A percentile compares a stretch with the other conserved stretches of the same genome.
These are phyloP conservation scores for Conops quadrifasciatus DNA, from an alignment of 2,888 invertebrate genomes.

Conservation along the genomic window DNA sequence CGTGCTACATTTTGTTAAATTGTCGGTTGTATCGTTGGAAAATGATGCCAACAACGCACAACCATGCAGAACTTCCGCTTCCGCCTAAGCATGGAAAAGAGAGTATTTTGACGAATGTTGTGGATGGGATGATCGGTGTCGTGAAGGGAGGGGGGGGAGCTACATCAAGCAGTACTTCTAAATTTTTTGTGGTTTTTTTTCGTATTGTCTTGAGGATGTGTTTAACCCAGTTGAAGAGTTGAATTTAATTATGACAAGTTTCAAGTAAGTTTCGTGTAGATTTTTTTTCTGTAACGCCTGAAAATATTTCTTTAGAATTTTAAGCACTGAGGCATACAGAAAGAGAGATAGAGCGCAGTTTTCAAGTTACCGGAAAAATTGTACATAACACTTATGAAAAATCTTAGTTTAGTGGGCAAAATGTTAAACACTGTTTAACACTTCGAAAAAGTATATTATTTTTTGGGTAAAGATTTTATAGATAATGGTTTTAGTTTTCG, in stretches of 20 bases:
- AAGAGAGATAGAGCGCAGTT: background rate
- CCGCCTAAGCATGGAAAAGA: background rate
- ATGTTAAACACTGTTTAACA: no score
- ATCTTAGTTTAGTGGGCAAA: no score
- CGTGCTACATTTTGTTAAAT: conserved; percentile 14
- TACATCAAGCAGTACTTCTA: no score
- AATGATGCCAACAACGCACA: background rate
- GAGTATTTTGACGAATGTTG: no score
- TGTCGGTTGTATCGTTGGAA: background rate
- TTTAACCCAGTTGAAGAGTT: conserved; percentile 7
- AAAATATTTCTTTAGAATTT: background rate
- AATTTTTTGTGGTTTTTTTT: background rate
- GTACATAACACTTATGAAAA: background rate
- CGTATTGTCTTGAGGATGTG: background rate
- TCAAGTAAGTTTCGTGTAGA: background rate
- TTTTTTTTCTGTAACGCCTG: background rate
- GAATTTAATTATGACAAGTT: conserved; percentile 4
- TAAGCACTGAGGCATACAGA: background rate
- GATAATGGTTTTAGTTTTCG: no score
- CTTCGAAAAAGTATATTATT: no score
- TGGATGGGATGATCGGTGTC: no score
- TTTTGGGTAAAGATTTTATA: no score
- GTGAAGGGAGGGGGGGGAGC: no score
- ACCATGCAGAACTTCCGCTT: conserved; percentile 2
- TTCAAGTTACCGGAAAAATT: background rate